Evolutionary conservation across 2,888 invertebrate species (phyloP), one percentile per base, ranked within the genome.

Genomic region (Salpingus planirostris): DNA sequence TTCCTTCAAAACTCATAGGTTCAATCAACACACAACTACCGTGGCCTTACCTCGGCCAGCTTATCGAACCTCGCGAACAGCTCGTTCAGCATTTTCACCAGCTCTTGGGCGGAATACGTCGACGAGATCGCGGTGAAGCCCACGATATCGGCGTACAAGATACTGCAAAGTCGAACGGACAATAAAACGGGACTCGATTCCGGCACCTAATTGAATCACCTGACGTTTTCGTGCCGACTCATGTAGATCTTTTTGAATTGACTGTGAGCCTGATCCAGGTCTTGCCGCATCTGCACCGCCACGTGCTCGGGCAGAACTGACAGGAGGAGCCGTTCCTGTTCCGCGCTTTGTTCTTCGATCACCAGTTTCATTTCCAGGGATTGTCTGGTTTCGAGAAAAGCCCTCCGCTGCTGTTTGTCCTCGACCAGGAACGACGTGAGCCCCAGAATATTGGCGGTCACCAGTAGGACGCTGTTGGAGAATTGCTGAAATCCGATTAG

Each of bases 241-340:
- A 95, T 93, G 65, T 93, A 95, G 58, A 95, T 93, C 68, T 93
- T 93, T 68, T 93, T 91, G 65, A 95, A 95, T 62, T 93, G 93
- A 2, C 90, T 91, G 57, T 90, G 89, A 37, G 86, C 80, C 13
- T 85, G 81, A 13, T 92, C 93, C 43, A 95, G 71, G 60, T 96
- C 95, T 59, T 91, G 84, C 21, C 93, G 75, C 91, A 96, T 95
- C 66, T 91, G 91, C 30, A 93, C 88, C 11, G 95, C 96, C 37
- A 96, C 91, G 66, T 95, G 95, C 60, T 93, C 87, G 1, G 93
- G 96, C 36, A 96, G 70, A 4, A 96, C 95, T 10, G 95, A 95
- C 11, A 96, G 70, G 35, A 96, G 67, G 25, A 96, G 69, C 29
- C 92, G 75, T 65, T 96, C 95, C 78, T 90, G 89, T 62, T 93